Evolutionary conservation across 2,797 vertebrate genomes (phyloP).

Genomic region (Sebastes steindachneri): DNA sequence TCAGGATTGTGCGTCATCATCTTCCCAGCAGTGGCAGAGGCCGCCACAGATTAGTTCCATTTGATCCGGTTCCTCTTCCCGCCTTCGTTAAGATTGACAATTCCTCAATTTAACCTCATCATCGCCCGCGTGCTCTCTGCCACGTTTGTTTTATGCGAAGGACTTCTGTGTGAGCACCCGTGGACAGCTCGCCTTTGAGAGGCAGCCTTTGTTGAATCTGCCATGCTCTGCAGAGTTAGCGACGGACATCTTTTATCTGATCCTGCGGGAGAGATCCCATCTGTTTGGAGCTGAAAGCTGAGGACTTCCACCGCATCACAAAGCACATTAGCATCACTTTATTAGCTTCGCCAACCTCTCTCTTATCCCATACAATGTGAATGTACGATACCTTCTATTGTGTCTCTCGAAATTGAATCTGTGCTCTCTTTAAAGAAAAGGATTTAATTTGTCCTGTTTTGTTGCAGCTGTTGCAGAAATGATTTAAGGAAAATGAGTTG

Average conservation of each 20-base stretch:
- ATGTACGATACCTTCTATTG: constrained; percentile 52
- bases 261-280: constrained; percentile 72
- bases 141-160: constrained; percentile 41
- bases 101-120: constrained; percentile 63
- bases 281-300: constrained; percentile 60
- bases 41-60: constrained; percentile 26
- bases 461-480: constrained; percentile 26
- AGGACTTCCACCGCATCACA: constrained; percentile 58
- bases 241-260: constrained; percentile 70
- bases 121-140: constrained; percentile 29
- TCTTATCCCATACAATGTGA: constrained; percentile 76
- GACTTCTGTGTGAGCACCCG: constrained; percentile 35
- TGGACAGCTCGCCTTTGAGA: constrained; percentile 51
- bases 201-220: constrained; percentile 62
- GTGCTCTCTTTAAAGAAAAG: constrained; percentile 4
- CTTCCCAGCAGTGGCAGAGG: constrained; percentile 7
- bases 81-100: constrained; percentile 55
- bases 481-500: neutral
- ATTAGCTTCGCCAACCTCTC: constrained; percentile 61
- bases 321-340: constrained; percentile 71
- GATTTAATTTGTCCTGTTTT: neutral
- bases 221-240: constrained; percentile 58
- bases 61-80: constrained; percentile 30
- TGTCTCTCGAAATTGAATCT: constrained; percentile 52
- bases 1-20: constrained; percentile 16